Percentiles rank a stretch among this genome's conserved stretches.
Conservation (phyloP, 2,797 vertebrate genomes). For the Pipistrellus kuhlii region DNA sequence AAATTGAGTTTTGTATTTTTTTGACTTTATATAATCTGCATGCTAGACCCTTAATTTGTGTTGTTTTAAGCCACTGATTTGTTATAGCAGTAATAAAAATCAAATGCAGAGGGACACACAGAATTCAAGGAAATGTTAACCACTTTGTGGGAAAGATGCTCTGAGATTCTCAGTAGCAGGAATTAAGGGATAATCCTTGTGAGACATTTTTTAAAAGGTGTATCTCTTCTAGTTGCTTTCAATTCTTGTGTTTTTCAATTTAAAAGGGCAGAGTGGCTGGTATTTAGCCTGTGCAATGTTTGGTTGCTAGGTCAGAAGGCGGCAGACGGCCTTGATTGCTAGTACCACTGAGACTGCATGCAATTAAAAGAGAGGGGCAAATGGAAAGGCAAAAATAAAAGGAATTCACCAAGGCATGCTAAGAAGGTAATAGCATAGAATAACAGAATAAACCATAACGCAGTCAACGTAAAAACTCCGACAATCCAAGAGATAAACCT, state of each 20-base stretch:
- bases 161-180: background rate
- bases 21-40: background rate
- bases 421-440: background rate
- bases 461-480: background rate
- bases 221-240: background rate
- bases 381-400: background rate
- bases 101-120: background rate
- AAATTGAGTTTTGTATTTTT: background rate
- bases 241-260: background rate
- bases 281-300: background rate
- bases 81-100: background rate
- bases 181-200: background rate
- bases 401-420: background rate
- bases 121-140: conserved; percentile 8
- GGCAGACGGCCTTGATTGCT: background rate
- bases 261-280: background rate
- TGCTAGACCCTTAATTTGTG: background rate
- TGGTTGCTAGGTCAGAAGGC: background rate
- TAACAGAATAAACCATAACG: background rate
- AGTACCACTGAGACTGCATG: background rate
- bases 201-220: background rate
- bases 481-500: background rate
- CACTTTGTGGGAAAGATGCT: background rate
- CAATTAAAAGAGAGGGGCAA: conserved; percentile 4
- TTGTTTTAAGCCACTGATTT: background rate